Base-by-base conservation (phyloP, 2,113 vertebrate genomes). In the Pardalotus punctatus region DNA sequence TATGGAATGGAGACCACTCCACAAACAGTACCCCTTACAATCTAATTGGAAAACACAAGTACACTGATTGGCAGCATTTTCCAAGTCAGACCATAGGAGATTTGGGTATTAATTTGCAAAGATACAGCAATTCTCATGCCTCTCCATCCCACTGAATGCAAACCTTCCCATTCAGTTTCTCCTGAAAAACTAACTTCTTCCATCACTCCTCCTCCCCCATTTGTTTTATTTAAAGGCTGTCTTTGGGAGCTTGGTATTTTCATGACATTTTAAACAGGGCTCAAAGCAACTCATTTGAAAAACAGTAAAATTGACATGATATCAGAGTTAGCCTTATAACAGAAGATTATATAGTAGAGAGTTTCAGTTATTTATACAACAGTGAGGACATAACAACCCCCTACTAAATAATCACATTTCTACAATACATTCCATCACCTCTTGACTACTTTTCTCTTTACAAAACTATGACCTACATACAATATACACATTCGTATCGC, bases 281-380 rank as follows among this genome's bases (percentile, higher is more conserved):
- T 83, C 95, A 96, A 93, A 85, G 80, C 73, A 96, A 97, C 61
- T 97, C 64, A 97, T 96, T 95, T 77, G 88, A 86, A 81, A 91
- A 97, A 74, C 87, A 95, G 94, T 69, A 90, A 97, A 97, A 98
- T 61, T 87, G 83, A 97, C 96, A 95, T 97, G 97, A 98, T 98
- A 98, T 97, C 98, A 98, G 98, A 98, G 93, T 96, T 97, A 97
- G 98, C 97, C 98, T 98, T 98, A 98, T 96, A 98, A 97, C 94
- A 97, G 77, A 95, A 96, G 74, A 97, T 86, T 97, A 97, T 89
- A 88, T 97, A 97, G 96, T 95, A 94, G 97, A 97, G 93, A 98
- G 97, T 97, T 97, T 97, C 94, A 64, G 95, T 97, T 97, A 86
- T 96, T 97, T 97, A 95, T 97, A 97, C 90, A 97, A 97, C 65